phyloP scores from a whole-genome alignment of 2,888 invertebrate species.

The Drosophila sordidula region DNA sequence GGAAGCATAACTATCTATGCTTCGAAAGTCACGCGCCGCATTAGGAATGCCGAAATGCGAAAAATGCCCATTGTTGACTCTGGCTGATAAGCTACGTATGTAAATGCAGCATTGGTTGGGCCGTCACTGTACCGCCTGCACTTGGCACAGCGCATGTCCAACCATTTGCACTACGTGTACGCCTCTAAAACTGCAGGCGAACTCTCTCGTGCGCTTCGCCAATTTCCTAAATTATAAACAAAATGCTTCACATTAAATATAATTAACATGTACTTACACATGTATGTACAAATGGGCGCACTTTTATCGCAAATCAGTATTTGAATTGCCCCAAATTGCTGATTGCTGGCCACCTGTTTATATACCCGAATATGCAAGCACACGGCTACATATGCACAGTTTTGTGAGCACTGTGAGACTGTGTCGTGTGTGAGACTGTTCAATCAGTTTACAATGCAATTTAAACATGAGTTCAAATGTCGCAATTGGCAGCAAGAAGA shows the following conservation, averaged over 20 bases:
- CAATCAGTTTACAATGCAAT: slow-evolving; percentile 51
- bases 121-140: slow-evolving; percentile 18
- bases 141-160: slow-evolving; percentile 2
- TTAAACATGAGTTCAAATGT: slow-evolving; percentile 37
- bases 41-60: neutral
- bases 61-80: slow-evolving; percentile 17
- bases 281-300: neutral
- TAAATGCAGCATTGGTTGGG: slow-evolving; percentile 22
- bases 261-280: slow-evolving; percentile 3
- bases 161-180: slow-evolving; percentile 12
- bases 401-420: slow-evolving; percentile 7
- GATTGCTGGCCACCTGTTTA: slow-evolving; percentile 6
- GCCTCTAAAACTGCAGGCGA: slow-evolving; percentile 9
- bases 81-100: slow-evolving; percentile 18
- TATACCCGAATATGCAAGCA: neutral
- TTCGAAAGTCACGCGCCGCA: neutral
- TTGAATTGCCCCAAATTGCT: slow-evolving; percentile 7
- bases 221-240: slow-evolving; percentile 40
- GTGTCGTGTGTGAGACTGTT: neutral
- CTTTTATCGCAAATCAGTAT: slow-evolving; percentile 21
- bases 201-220: slow-evolving; percentile 11
- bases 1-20: neutral
- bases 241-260: slow-evolving; percentile 30
- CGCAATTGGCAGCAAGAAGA: slow-evolving; percentile 26
- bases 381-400: slow-evolving; percentile 5